Evolutionary conservation across 2,888 invertebrate genomes (phyloP).

Genomic region (Amiota minor): DNA sequence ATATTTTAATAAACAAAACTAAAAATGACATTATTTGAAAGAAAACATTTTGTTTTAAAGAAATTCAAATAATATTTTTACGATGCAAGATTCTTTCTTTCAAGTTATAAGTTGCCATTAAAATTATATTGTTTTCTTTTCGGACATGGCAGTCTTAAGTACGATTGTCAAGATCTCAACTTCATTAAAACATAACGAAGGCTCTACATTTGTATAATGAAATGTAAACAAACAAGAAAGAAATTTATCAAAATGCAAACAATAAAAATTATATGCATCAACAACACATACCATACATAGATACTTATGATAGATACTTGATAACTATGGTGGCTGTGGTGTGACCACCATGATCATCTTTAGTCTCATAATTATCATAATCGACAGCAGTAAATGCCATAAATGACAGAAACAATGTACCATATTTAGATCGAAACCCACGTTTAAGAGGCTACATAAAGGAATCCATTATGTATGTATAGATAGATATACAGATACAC

Average conservation of each 20-base stretch:
- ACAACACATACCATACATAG: constrained; percentile 3
- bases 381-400: constrained; percentile 1
- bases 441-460: constrained; percentile 1
- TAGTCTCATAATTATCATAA: neutral
- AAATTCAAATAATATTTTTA: too few species aligned
- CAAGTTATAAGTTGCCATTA: too few species aligned
- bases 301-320: too few species aligned
- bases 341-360: constrained; percentile 14
- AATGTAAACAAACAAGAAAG: constrained; percentile 8
- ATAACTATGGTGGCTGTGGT: too few species aligned
- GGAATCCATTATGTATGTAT: neutral
- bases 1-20: constrained; percentile 9
- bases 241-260: constrained; percentile 26
- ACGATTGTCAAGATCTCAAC: too few species aligned
- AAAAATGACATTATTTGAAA: neutral
- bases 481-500: neutral
- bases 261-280: constrained; percentile 13
- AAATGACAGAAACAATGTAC: constrained; percentile 22
- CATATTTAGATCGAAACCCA: neutral
- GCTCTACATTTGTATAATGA: constrained; percentile 18
- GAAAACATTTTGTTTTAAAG: too few species aligned
- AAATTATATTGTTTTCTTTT: too few species aligned
- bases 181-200: neutral
- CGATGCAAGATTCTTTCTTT: too few species aligned
- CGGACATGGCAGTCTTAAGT: too few species aligned